These are phyloP conservation scores for Drosophila pseudoananassae DNA, from an alignment of 1,140 invertebrate species.

Conservation along the genomic window DNA sequence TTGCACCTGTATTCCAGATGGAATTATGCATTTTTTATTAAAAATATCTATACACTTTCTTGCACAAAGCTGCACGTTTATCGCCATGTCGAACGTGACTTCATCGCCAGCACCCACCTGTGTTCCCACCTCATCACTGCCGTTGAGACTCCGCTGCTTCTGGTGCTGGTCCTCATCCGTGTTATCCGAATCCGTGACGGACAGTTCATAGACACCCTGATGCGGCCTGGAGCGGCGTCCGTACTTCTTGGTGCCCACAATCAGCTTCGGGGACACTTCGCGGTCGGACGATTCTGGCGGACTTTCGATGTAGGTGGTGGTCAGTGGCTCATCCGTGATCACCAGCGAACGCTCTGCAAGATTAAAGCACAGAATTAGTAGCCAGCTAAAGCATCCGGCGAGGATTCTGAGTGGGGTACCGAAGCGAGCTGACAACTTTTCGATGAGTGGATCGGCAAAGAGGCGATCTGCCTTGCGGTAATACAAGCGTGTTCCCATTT, in stretches of 20 bases:
- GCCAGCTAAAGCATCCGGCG: background rate
- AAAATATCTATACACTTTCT: slow-evolving; percentile 2
- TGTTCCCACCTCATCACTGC: slow-evolving; percentile 40
- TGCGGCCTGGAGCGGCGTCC: slow-evolving; percentile 88
- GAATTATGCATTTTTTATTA: too few relatives aligned
- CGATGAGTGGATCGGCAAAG: slow-evolving; percentile 81
- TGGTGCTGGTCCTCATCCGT: slow-evolving; percentile 68
- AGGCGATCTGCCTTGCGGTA: slow-evolving; percentile 79
- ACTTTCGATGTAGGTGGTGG: slow-evolving; percentile 71
- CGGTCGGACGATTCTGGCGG: slow-evolving; percentile 87
- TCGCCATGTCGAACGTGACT: slow-evolving; percentile 10
- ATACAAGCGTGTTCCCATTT: slow-evolving; percentile 73
- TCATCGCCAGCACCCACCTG: slow-evolving; percentile 38
- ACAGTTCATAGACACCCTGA: slow-evolving; percentile 58
- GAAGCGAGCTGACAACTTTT: slow-evolving; percentile 61
- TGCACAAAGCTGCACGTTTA: slow-evolving; percentile 2
- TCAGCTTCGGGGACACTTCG: slow-evolving; percentile 90
- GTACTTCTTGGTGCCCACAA: slow-evolving; percentile 91
- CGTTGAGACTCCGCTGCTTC: slow-evolving; percentile 59
- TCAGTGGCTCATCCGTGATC: slow-evolving; percentile 59
- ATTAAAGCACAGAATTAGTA: slow-evolving; percentile 9
- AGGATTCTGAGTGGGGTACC: slow-evolving; percentile 46
- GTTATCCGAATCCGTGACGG: slow-evolving; percentile 80
- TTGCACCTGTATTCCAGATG: slow-evolving; percentile 73
- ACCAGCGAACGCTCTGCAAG: slow-evolving; percentile 75